Evolutionary conservation across 2,888 invertebrate genomes (phyloP).

Genomic region (Alviniconcha strummeri): DNA sequence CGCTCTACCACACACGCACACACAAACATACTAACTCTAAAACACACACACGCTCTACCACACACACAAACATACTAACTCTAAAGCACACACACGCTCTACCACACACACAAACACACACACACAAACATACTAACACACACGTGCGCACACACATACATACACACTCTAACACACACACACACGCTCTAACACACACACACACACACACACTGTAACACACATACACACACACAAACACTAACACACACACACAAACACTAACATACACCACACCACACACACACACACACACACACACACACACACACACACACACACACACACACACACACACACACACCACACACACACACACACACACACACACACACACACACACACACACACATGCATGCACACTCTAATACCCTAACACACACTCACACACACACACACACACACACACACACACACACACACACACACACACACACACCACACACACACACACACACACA

Average conservation of each 20-base stretch:
- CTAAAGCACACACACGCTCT: too few relatives aligned
- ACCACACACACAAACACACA: too few relatives aligned
- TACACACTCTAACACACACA: not conserved
- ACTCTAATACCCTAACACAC: not conserved
- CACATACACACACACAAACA: not conserved
- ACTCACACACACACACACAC: too few relatives aligned
- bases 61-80: not conserved
- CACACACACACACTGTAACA: not conserved
- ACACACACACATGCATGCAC: not conserved
- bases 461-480: too few relatives aligned
- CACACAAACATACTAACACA: not conserved
- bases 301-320: not conserved
- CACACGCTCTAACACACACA: too few relatives aligned
- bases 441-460: too few relatives aligned
- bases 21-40: not conserved
- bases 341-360: not conserved
- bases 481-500: too few relatives aligned
- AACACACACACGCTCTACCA: not conserved
- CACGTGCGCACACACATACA: not conserved
- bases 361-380: too few relatives aligned
- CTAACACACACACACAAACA: too few relatives aligned
- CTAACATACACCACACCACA: too few relatives aligned
- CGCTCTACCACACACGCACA: not conserved
- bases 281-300: too few relatives aligned
- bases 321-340: not conserved